phyloP scores from a whole-genome alignment of 1,140 invertebrate genomes.

The Drosophila micromelanica region DNA sequence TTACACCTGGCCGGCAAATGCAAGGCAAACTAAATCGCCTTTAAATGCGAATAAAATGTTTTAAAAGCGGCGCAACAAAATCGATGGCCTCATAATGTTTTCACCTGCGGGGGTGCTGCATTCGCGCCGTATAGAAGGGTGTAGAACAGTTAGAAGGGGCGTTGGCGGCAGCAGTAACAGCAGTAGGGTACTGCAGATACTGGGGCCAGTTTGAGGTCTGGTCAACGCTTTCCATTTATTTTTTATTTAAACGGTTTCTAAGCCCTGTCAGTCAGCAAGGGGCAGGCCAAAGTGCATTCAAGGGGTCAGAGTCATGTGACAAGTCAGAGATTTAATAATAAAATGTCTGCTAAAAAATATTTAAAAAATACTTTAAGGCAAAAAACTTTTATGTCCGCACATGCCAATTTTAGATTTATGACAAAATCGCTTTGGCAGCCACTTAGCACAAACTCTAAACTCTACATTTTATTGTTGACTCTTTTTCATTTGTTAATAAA shows the following conservation, averaged over 20 bases:
- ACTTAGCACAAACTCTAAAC: conserved; percentile 50
- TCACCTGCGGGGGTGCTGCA: conserved; percentile 17
- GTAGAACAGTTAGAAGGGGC: too few species aligned
- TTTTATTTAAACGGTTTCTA: conserved; percentile 56
- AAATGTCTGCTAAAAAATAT: conserved; percentile 18
- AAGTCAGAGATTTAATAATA: conserved; percentile 31
- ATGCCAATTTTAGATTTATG: conserved; percentile 41
- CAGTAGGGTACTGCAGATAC: background rate
- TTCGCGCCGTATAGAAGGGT: too few species aligned
- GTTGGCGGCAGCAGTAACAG: background rate
- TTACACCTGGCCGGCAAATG: background rate
- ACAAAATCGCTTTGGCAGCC: conserved; percentile 17
- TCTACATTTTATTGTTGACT: conserved; percentile 22
- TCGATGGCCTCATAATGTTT: conserved; percentile 76
- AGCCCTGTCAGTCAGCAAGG: conserved; percentile 53
- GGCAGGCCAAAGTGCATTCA: conserved; percentile 45
- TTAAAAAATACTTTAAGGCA: too few species aligned
- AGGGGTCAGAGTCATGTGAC: conserved; percentile 43
- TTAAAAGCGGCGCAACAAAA: conserved; percentile 59
- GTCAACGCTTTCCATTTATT: conserved; percentile 30
- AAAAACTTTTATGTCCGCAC: background rate
- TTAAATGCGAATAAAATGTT: conserved; percentile 70
- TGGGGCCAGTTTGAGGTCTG: conserved; percentile 50
- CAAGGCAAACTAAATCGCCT: conserved; percentile 69
- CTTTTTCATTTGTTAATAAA: conserved; percentile 24